A percentile compares a stretch with the other conserved stretches of the same genome.
Evolutionary conservation across 1,140 invertebrate species (phyloP).

Genomic region (Phortica variegata): DNA sequence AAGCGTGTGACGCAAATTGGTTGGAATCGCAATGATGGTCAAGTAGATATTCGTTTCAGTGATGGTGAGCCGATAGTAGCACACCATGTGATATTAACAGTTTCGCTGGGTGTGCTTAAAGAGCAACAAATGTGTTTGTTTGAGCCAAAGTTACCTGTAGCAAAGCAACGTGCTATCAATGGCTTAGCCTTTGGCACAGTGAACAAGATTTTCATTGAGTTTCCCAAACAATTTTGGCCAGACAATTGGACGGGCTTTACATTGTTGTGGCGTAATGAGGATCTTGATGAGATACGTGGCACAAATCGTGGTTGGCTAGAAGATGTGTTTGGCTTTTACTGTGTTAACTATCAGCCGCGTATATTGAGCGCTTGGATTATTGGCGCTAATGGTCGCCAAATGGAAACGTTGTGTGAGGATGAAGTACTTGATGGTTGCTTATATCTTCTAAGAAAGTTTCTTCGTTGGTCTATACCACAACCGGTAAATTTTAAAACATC

Average conservation of each 20-base stretch:
- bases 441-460: slow-evolving; percentile 58
- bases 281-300: slow-evolving; percentile 61
- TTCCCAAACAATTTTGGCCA: slow-evolving; percentile 69
- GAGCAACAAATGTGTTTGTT: slow-evolving; percentile 63
- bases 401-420: slow-evolving; percentile 61
- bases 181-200: slow-evolving; percentile 70
- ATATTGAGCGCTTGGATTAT: slow-evolving; percentile 68
- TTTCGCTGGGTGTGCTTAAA: slow-evolving; percentile 71
- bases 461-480: slow-evolving; percentile 42
- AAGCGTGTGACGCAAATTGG: slow-evolving; percentile 59
- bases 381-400: slow-evolving; percentile 61
- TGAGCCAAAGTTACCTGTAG: slow-evolving; percentile 62
- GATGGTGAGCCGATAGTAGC: slow-evolving; percentile 64
- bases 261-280: slow-evolving; percentile 62
- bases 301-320: slow-evolving; percentile 62
- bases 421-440: slow-evolving; percentile 58
- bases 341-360: slow-evolving; percentile 67
- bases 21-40: slow-evolving; percentile 56
- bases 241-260: slow-evolving; percentile 59
- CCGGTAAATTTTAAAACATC: slow-evolving; percentile 46
- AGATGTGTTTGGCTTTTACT: slow-evolving; percentile 68
- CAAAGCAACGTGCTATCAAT: slow-evolving; percentile 66
- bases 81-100: slow-evolving; percentile 69
- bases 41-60: slow-evolving; percentile 60
- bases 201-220: slow-evolving; percentile 77